A percentile compares a stretch with the other conserved stretches of the same genome.
Evolutionary conservation across 1,140 invertebrate species (phyloP).

Genomic region (Anthonomus grandis): DNA sequence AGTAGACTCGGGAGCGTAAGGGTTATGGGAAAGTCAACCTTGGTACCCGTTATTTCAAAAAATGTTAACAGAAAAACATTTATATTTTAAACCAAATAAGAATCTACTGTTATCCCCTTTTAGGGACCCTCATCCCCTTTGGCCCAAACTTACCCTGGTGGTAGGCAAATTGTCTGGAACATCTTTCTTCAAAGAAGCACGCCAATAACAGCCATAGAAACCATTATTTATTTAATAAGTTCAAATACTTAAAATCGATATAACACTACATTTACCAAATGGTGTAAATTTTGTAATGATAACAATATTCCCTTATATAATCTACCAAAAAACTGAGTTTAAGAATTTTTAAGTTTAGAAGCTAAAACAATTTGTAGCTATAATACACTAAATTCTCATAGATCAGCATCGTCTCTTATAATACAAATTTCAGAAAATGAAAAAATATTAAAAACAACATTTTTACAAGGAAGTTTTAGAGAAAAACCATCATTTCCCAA

Average conservation of each 20-base stretch:
- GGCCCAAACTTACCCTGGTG: slow-evolving; percentile 3
- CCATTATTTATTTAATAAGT: not conserved
- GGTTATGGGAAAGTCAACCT: not conserved
- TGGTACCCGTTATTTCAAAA: slow-evolving; percentile 2
- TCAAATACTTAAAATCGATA: slow-evolving; percentile 1
- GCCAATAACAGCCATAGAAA: slow-evolving; percentile 4
- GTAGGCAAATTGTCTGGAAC: slow-evolving; percentile 2
- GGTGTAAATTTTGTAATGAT: slow-evolving; percentile 1
- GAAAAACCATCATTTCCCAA: slow-evolving; percentile 3
- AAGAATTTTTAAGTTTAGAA: slow-evolving; percentile 2
- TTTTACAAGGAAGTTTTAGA: not conserved
- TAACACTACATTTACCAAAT: not conserved
- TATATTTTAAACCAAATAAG: no score
- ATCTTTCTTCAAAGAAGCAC: not conserved
- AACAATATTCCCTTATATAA: not conserved
- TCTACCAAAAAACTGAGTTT: not conserved
- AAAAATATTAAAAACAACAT: slow-evolving; percentile 3
- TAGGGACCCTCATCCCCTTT: not conserved
- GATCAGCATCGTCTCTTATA: not conserved
- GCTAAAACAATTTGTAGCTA: not conserved
- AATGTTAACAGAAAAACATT: no score
- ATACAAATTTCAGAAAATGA: no score
- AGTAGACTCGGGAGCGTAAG: no score
- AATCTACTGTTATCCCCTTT: not conserved
- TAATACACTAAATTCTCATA: slow-evolving; percentile 2